phyloP scores from a whole-genome alignment of 2,113 vertebrate species.

The Lycaon pictus region DNA sequence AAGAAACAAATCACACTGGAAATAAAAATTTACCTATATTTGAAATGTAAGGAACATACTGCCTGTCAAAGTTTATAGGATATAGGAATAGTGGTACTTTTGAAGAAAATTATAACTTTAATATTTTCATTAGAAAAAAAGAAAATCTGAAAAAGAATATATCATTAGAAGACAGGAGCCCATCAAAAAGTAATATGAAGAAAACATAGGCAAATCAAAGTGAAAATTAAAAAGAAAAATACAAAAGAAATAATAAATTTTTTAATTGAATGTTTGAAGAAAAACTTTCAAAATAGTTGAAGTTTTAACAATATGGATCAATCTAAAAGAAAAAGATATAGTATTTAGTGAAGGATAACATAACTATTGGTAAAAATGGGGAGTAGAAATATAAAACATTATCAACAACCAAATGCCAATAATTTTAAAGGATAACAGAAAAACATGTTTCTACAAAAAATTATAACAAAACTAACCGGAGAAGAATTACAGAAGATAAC shows the following conservation, averaged over 20 bases:
- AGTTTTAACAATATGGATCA: not conserved
- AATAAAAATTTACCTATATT: not conserved
- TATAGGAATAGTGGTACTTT: not conserved
- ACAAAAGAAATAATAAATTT: not conserved
- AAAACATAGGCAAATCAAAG: not conserved
- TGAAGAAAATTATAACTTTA: not conserved
- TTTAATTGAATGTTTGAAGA: too few species aligned
- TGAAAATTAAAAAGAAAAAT: not conserved
- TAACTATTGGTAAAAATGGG: not conserved
- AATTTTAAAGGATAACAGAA: not conserved
- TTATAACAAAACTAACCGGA: not conserved
- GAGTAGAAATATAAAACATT: not conserved
- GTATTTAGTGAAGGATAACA: not conserved
- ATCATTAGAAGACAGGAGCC: not conserved
- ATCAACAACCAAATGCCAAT: not conserved
- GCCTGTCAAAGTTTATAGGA: not conserved
- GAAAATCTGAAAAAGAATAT: not conserved
- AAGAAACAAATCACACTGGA: not conserved
- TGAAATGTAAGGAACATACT: not conserved
- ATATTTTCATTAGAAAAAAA: not conserved
- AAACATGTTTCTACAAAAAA: not conserved
- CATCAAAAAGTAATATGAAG: not conserved
- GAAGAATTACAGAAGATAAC: not conserved
- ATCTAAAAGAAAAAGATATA: not conserved
- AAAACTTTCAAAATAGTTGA: not conserved